Percentiles rank a stretch among this genome's conserved stretches.
Conservation (phyloP, 1,140 invertebrate genomes). For the Drosophila novamexicana region DNA sequence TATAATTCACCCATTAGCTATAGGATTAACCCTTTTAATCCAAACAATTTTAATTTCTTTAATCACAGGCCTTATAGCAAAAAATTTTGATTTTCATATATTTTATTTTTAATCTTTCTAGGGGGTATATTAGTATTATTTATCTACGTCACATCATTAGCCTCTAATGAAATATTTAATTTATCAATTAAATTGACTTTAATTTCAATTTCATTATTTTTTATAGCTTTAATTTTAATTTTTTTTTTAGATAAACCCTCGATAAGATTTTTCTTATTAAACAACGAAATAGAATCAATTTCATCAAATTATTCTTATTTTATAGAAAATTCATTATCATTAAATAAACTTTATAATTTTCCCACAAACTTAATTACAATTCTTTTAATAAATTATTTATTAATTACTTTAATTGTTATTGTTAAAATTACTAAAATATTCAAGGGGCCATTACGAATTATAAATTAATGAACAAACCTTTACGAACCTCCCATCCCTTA, state of each 20-base stretch:
- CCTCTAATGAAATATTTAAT: slow-evolving; percentile 86
- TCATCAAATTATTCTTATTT: slow-evolving; percentile 49
- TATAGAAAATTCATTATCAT: slow-evolving; percentile 78
- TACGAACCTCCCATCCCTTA: slow-evolving; percentile 56
- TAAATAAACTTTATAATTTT: slow-evolving; percentile 85
- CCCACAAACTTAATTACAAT: slow-evolving; percentile 83
- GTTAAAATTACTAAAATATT: slow-evolving; percentile 85
- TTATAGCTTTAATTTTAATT: slow-evolving; percentile 31
- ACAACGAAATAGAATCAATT: slow-evolving; percentile 52
- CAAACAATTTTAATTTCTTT: slow-evolving; percentile 84
- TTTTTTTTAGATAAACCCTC: slow-evolving; percentile 41
- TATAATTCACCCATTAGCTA: slow-evolving; percentile 69
- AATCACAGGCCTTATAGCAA: slow-evolving; percentile 23
- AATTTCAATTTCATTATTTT: slow-evolving; percentile 42
- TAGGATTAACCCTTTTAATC: slow-evolving; percentile 85
- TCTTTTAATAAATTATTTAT: slow-evolving; percentile 85
- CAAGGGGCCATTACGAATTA: slow-evolving; percentile 84
- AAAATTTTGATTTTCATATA: slow-evolving; percentile 59
- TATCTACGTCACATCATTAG: slow-evolving; percentile 85
- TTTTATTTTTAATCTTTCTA: slow-evolving; percentile 57
- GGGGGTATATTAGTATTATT: slow-evolving; percentile 45
- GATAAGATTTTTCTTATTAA: slow-evolving; percentile 28
- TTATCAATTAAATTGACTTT: slow-evolving; percentile 65
- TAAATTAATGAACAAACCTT: slow-evolving; percentile 85
- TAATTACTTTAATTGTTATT: slow-evolving; percentile 84